Percentiles rank a stretch among this genome's conserved stretches.
Evolutionary conservation across 2,888 invertebrate genomes (phyloP).

Genomic region (Thereva nobilitata): DNA sequence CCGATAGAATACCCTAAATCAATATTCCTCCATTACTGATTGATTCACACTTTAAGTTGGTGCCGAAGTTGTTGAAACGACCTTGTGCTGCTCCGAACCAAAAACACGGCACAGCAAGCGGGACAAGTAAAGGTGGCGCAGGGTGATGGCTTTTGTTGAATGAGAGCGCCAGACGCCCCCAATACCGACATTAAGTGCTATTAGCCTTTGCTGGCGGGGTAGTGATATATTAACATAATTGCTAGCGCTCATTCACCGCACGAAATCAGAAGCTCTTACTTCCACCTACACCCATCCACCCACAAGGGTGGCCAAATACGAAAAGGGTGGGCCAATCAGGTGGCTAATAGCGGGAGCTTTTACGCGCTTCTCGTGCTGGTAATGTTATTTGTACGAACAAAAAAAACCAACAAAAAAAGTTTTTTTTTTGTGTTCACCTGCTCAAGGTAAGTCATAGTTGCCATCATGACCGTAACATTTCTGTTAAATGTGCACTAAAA

Average conservation of each 20-base stretch:
- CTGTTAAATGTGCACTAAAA: conserved; percentile 14
- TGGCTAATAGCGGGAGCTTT: too few relatives aligned
- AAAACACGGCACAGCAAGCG: not conserved
- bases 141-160: too few relatives aligned
- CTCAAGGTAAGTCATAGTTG: too few relatives aligned
- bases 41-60: conserved; percentile 23
- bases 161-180: too few relatives aligned
- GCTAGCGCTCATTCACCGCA: conserved; percentile 18
- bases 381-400: too few relatives aligned
- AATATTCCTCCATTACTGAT: conserved; percentile 25
- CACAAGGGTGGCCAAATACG: too few relatives aligned
- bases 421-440: too few relatives aligned
- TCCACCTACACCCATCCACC: too few relatives aligned
- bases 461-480: conserved; percentile 26
- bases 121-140: too few relatives aligned
- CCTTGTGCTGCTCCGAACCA: conserved; percentile 6
- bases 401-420: too few relatives aligned
- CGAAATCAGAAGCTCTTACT: not conserved
- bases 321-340: too few relatives aligned
- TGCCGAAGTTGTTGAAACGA: conserved; percentile 8
- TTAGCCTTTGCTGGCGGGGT: conserved; percentile 16
- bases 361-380: too few relatives aligned
- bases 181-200: conserved; percentile 19
- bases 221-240: conserved; percentile 24
- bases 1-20: not conserved